Evolutionary conservation across 2,113 vertebrate species (phyloP), one percentile per base, ranked within the genome.

Genomic region (Chroicocephalus ridibundus): DNA sequence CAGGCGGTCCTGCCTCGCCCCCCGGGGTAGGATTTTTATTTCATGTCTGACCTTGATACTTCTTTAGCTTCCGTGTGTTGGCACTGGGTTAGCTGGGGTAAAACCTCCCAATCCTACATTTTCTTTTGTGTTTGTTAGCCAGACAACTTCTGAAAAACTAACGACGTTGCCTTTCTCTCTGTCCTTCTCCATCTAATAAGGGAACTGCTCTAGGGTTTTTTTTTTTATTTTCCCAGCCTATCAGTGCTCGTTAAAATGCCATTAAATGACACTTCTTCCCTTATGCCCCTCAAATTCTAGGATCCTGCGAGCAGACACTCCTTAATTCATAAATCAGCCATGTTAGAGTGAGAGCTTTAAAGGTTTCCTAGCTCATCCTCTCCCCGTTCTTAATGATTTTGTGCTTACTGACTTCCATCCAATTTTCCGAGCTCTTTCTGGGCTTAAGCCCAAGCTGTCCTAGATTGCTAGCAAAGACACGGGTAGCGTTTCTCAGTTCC

Each of bases 341-440:
- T 31, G 42, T 78, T 75, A 77, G 40, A 80, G 87, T 58, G 65
- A 71, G 75, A 55, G n/a, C 36, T 93, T 72, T 16, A 38, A 77
- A 80, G 66, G 72, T 49, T 75, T 44, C 82, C 81, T 71, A 42
- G 83, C 82, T 78, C 71, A n/a, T 71, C 42, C 68, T 86, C 68
- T 93, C 57, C 64, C 29, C 55, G 2, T 83, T 55, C 72, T 51
- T 78, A 70, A 88, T 75, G 86, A 75, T 40, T 88, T 85, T 71
- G 60, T 90, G 32, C 82, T 86, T 77, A 46, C 55, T 90, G 90
- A 78, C 64, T 96, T 95, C 64, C 82, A 84, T 81, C 95, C 86
- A 93, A 68, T 94, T 93, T 88, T 68, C 70, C 57, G 38, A 83
- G 38, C 65, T 86, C 86, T 68, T 83, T 92, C 82, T 96, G 90